A percentile compares a stretch with the other conserved stretches of the same genome.
Evolutionary conservation across 2,888 invertebrate species (phyloP).

Genomic region (Aphrophora alni): DNA sequence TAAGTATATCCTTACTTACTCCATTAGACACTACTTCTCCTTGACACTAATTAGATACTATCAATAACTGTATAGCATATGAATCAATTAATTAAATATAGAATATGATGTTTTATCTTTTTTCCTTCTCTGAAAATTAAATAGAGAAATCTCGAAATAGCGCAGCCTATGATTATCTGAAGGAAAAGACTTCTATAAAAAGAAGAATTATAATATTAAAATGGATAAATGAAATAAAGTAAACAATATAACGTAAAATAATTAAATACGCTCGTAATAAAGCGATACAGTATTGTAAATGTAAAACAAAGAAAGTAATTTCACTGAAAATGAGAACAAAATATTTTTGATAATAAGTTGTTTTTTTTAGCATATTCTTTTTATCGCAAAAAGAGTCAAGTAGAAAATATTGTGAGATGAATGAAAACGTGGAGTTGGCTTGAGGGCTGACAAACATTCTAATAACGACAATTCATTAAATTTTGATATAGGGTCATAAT

Average conservation of each 20-base stretch:
- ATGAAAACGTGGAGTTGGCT: neutral
- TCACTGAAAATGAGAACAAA: neutral
- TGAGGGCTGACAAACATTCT: neutral
- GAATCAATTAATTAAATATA: too few relatives aligned
- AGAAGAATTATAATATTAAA: too few relatives aligned
- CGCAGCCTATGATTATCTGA: too few relatives aligned
- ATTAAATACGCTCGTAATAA: neutral
- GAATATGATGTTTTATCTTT: too few relatives aligned
- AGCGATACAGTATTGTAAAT: neutral
- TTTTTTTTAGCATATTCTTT: neutral
- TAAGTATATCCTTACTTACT: too few relatives aligned
- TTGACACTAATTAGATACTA: too few relatives aligned
- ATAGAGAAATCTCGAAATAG: too few relatives aligned
- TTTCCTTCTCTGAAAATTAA: too few relatives aligned
- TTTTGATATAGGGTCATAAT: neutral
- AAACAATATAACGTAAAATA: neutral
- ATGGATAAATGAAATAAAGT: too few relatives aligned
- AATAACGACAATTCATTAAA: slow-evolving; percentile 9
- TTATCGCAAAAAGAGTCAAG: slow-evolving; percentile 2
- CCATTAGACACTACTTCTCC: too few relatives aligned
- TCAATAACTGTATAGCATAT: too few relatives aligned
- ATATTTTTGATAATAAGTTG: neutral
- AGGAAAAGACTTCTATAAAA: too few relatives aligned
- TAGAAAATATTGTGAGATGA: slow-evolving; percentile 2
- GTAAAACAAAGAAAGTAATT: neutral